Percentiles rank a stretch among this genome's conserved stretches.
Conservation (phyloP, 2,797 vertebrate genomes). For the Crocodylus rhombifer region DNA sequence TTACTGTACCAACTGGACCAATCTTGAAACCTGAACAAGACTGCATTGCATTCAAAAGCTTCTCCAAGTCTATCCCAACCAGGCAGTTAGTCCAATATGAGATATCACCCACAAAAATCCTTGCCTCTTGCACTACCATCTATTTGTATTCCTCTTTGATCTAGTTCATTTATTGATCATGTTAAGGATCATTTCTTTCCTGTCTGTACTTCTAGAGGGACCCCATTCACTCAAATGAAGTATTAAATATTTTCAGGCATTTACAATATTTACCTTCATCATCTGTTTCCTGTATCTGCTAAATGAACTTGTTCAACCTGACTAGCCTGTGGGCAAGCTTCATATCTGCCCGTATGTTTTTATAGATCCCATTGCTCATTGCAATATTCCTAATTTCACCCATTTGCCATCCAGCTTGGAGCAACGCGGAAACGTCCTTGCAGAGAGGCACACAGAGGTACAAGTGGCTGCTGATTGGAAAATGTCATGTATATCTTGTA, state of each 20-base stretch:
- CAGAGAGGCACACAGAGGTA: not conserved
- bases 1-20: no score
- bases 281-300: not conserved
- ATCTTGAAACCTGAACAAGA: no score
- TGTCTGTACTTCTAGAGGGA: constrained; percentile 23
- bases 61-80: no score
- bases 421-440: not conserved
- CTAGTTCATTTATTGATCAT: constrained; percentile 33
- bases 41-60: no score
- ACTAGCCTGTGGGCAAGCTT: constrained; percentile 3
- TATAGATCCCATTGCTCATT: not conserved
- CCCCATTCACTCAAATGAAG: not conserved
- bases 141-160: not conserved
- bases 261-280: not conserved
- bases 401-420: constrained; percentile 4
- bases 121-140: not conserved
- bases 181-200: not conserved
- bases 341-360: not conserved
- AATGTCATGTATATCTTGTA: constrained; percentile 11
- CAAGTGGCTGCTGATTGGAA: not conserved
- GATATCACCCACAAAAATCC: no score
- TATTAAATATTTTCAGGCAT: not conserved
- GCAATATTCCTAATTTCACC: not conserved
- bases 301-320: not conserved
- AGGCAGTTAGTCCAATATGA: no score